Evolutionary conservation across 2,113 vertebrate species (phyloP), one percentile per base, ranked within the genome.

Genomic region (Lanius ludovicianus): DNA sequence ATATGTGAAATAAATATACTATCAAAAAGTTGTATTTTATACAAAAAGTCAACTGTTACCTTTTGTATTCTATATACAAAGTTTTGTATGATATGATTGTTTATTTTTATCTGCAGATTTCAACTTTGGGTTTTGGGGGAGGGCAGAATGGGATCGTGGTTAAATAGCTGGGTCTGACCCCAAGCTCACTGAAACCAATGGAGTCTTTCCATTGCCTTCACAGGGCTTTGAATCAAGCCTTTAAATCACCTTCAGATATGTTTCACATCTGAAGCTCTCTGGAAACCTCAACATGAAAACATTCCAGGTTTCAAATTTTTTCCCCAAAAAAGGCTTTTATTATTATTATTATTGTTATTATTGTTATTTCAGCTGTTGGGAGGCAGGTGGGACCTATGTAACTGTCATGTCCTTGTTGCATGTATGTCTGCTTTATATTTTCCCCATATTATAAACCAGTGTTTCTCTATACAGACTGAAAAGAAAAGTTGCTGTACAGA

Each of bases 1-100:
- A 98, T 98, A 97, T 98, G 98, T 98, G 98, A 98, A 98, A 98
- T 98, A 98, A 98, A 98, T 98, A 98, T 98, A 96, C 97, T 98
- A 98, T 98, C 98, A 78, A 96, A 98, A 98, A 97, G 97, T 97
- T 98, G 98, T 98, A 98, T 98, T 98, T 98, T 98, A 98, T 98
- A 98, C 97, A 97, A 98, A 97, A 98, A 98, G 97, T 96, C 98
- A 98, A 70, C 74, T 96, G 96, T 98, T 98, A 98, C 98, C 97
- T 98, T 99, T 98, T 98, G 97, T 98, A 98, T 98, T 98, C 97
- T 97, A 98, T 97, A 98, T 96, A 95, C 97, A 98, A 98, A 97
- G 89, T 98, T 98, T 98, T 98, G 97, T 98, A 98, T 97, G 74
- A 97, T 98, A 98, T 15, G 59, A 98, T 97, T 96, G 97, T 97